phyloP scores from a whole-genome alignment of 1,140 invertebrate species.

The Zaprionus taronus region DNA sequence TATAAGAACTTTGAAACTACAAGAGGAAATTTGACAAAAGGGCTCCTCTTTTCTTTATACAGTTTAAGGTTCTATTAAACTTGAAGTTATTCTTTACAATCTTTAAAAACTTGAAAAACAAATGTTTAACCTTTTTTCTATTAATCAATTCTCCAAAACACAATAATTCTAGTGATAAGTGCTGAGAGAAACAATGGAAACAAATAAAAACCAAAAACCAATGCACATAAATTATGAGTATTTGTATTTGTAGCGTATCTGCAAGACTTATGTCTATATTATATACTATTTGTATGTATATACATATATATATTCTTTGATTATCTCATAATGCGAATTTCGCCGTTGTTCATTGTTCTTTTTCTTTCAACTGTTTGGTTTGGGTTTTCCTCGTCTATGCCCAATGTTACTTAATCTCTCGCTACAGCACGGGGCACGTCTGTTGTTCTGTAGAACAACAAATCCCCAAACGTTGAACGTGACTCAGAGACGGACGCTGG shows the following conservation, averaged over 20 bases:
- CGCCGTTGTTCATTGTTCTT: constrained; percentile 27
- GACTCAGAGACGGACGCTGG: constrained; percentile 34
- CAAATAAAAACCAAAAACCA: constrained; percentile 11
- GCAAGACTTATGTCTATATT: background rate
- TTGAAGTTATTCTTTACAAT: too few relatives aligned
- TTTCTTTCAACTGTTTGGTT: background rate
- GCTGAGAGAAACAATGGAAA: background rate
- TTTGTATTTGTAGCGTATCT: background rate
- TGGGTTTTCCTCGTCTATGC: constrained; percentile 13
- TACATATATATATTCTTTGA: constrained; percentile 7
- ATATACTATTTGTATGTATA: too few relatives aligned
- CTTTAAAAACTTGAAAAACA: too few relatives aligned
- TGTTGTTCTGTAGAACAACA: background rate
- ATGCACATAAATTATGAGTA: constrained; percentile 17
- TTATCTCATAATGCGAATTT: constrained; percentile 34
- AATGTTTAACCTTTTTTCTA: too few relatives aligned
- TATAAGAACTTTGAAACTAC: too few relatives aligned
- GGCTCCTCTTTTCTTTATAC: too few relatives aligned
- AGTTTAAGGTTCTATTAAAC: too few relatives aligned
- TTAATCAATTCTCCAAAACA: too few relatives aligned
- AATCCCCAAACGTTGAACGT: constrained; percentile 47
- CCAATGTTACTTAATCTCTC: constrained; percentile 53
- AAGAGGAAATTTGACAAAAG: too few relatives aligned
- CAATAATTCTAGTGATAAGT: constrained; percentile 8
- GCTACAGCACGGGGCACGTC: constrained; percentile 50